Evolutionary conservation across 2,888 invertebrate species (phyloP).

Genomic region (Psylliodes chrysocephalus): DNA sequence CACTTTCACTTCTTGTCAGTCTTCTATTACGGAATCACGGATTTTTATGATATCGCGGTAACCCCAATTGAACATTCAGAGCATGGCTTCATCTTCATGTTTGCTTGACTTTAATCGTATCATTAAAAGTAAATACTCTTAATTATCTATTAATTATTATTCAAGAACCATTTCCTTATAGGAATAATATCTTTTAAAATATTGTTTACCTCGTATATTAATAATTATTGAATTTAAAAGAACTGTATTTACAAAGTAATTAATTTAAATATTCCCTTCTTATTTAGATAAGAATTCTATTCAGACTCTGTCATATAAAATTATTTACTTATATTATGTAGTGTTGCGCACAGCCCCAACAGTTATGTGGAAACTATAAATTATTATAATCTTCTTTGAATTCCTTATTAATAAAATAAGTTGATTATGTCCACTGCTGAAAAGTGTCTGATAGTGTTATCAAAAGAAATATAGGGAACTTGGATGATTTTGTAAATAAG

Average conservation of each 20-base stretch:
- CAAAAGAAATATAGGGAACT: neutral
- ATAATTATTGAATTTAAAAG: too few relatives aligned
- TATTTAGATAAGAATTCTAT: conserved; percentile 3
- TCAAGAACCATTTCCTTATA: too few relatives aligned
- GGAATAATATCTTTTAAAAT: too few relatives aligned
- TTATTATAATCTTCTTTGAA: neutral
- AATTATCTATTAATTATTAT: too few relatives aligned
- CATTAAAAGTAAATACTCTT: too few relatives aligned
- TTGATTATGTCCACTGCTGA: neutral
- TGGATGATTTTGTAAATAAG: neutral
- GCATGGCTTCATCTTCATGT: too few relatives aligned
- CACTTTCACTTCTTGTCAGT: too few relatives aligned
- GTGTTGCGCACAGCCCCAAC: conserved; percentile 17
- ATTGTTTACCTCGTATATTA: too few relatives aligned
- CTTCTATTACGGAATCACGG: too few relatives aligned
- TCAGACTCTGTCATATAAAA: neutral
- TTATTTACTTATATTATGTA: neutral
- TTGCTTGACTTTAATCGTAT: too few relatives aligned
- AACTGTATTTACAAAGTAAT: conserved; percentile 2
- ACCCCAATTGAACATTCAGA: too few relatives aligned
- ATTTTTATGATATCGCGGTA: too few relatives aligned
- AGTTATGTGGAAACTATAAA: neutral
- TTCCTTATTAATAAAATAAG: neutral
- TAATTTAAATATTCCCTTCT: neutral
- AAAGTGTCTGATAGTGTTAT: neutral